Evolutionary conservation across 53 echinoderm and acorn worm species (phyloP).

Genomic region (Holothuria leucospilota): DNA sequence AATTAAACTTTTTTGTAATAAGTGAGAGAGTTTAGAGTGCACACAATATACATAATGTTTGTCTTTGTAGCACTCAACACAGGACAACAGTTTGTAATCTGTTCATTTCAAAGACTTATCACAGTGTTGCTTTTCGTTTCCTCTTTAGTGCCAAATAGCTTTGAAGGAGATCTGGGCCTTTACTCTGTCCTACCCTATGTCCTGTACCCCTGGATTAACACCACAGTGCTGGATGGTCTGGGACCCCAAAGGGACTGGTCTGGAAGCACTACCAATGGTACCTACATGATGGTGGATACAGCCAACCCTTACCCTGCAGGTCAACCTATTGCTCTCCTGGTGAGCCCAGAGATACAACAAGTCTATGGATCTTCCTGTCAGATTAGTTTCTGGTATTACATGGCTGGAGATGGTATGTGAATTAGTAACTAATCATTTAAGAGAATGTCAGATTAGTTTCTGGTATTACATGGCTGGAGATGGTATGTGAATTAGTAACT

Average conservation of each 20-base stretch:
- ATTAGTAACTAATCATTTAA: too few relatives aligned
- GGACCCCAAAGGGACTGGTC: slow-evolving; percentile 51
- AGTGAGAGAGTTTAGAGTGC: too few relatives aligned
- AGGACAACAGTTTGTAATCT: too few relatives aligned
- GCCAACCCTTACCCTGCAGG: slow-evolving; percentile 38
- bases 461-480: too few relatives aligned
- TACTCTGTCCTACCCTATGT: slow-evolving; percentile 7
- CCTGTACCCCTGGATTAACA: slow-evolving; percentile 36
- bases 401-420: slow-evolving; percentile 49
- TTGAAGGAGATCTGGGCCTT: slow-evolving; percentile 22
- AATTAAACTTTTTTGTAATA: too few relatives aligned
- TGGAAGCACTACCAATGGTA: slow-evolving; percentile 43
- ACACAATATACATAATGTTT: too few relatives aligned
- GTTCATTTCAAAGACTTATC: too few relatives aligned
- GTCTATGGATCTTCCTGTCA: slow-evolving; percentile 40
- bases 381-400: not conserved
- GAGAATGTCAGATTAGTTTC: too few relatives aligned
- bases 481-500: too few relatives aligned
- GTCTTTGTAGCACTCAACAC: too few relatives aligned
- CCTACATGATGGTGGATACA: slow-evolving; percentile 69
- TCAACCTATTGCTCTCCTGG: slow-evolving; percentile 17
- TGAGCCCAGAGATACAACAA: slow-evolving; percentile 42
- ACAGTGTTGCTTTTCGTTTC: too few relatives aligned
- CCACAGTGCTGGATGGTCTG: slow-evolving; percentile 19
- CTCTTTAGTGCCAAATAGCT: slow-evolving; percentile 32